Conservation (phyloP, 2,888 invertebrate species). For the Cheiracanthium punctorium region DNA sequence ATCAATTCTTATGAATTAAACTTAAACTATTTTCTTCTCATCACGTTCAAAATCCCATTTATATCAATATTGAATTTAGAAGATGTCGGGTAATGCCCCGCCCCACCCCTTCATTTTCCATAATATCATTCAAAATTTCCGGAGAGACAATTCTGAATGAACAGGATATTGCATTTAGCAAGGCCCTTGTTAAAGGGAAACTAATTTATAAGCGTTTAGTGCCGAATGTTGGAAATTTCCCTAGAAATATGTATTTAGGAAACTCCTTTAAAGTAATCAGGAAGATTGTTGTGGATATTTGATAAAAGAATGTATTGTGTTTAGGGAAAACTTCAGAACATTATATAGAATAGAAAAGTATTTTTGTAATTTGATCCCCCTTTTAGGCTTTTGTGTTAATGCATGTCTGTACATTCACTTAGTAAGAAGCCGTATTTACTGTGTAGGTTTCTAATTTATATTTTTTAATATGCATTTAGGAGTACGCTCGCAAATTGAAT, state of each 20-base stretch:
- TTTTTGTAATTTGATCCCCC: too few relatives aligned
- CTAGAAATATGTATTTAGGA: not conserved
- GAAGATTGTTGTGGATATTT: not conserved
- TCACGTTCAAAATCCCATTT: not conserved
- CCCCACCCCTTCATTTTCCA: not conserved
- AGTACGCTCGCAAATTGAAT: too few relatives aligned
- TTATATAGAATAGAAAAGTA: too few relatives aligned
- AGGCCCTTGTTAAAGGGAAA: not conserved
- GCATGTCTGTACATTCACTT: too few relatives aligned
- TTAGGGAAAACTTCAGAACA: too few relatives aligned
- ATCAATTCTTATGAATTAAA: not conserved
- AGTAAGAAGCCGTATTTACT: too few relatives aligned
- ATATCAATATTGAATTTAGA: not conserved
- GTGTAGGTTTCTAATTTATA: too few relatives aligned
- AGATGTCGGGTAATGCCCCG: not conserved
- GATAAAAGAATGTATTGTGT: too few relatives aligned
- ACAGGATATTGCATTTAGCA: not conserved
- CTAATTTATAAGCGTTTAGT: not conserved
- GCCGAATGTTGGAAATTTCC: not conserved
- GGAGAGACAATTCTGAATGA: not conserved
- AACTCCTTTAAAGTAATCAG: not conserved
- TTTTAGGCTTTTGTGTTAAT: too few relatives aligned
- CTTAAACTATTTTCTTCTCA: not conserved
- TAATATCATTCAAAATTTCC: not conserved
- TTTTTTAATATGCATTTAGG: too few relatives aligned